Evolutionary conservation across 2,888 invertebrate genomes (phyloP).

Genomic region (Tuberolachnus salignus): DNA sequence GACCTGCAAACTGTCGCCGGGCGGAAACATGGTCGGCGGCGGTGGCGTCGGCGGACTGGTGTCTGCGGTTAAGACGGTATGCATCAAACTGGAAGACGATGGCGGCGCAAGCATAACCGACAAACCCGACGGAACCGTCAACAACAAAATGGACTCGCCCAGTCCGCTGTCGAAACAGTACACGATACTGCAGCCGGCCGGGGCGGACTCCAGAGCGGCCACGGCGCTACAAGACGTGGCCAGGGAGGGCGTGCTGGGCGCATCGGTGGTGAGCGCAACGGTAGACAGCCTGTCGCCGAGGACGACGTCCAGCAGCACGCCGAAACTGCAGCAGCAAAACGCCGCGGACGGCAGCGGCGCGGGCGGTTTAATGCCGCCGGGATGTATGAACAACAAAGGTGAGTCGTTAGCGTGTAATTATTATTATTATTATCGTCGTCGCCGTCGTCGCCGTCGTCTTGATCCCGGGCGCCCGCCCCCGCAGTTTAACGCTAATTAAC

Average conservation of each 20-base stretch:
- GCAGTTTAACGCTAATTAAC: constrained; percentile 57
- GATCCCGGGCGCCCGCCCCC: constrained; percentile 3
- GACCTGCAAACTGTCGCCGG: constrained; percentile 49
- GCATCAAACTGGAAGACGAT: constrained; percentile 61
- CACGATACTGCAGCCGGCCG: constrained; percentile 82
- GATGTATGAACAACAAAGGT: constrained; percentile 52
- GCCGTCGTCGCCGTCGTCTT: not conserved
- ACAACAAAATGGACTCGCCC: constrained; percentile 58
- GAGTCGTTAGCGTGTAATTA: not conserved
- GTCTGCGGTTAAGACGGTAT: constrained; percentile 63
- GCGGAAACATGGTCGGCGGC: constrained; percentile 36
- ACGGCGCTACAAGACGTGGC: constrained; percentile 80
- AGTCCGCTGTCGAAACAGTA: constrained; percentile 75
- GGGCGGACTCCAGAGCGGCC: constrained; percentile 77
- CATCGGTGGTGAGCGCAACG: constrained; percentile 65
- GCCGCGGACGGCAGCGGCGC: constrained; percentile 59
- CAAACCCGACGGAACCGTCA: constrained; percentile 60
- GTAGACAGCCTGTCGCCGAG: constrained; percentile 57
- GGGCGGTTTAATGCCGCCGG: constrained; percentile 22
- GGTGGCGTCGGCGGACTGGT: constrained; percentile 52
- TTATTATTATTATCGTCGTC: not conserved
- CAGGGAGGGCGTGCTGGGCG: constrained; percentile 71
- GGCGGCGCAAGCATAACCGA: constrained; percentile 60
- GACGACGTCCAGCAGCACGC: constrained; percentile 58
- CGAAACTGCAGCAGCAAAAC: constrained; percentile 61